Conservation (phyloP, 2,113 vertebrate genomes). For the Pampusana beccarii region DNA sequence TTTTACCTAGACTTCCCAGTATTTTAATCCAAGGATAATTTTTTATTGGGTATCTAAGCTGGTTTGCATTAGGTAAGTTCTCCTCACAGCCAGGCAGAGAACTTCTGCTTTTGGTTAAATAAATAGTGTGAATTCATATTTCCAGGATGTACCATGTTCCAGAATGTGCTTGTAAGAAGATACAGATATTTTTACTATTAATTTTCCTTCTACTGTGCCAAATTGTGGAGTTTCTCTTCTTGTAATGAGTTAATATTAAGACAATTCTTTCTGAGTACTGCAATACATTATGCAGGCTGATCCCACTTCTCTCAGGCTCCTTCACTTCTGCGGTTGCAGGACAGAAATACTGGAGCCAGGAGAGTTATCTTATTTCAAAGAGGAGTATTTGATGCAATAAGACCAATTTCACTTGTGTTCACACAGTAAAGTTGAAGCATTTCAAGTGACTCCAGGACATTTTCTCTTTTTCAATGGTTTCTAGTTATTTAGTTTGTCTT, state of each 20-base stretch:
- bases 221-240: background rate
- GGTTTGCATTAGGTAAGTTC: background rate
- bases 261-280: background rate
- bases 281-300: background rate
- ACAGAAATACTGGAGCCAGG: background rate
- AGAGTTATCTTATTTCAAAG: background rate
- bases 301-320: background rate
- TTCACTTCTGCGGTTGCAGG: background rate
- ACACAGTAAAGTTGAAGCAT: background rate
- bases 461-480: background rate
- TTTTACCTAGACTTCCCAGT: slow-evolving; percentile 23
- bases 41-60: slow-evolving; percentile 20
- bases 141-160: slow-evolving; percentile 4
- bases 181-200: background rate
- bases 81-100: background rate
- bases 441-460: background rate
- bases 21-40: slow-evolving; percentile 19
- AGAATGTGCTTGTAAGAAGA: slow-evolving; percentile 39
- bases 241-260: slow-evolving; percentile 5
- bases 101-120: background rate
- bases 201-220: slow-evolving; percentile 24
- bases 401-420: background rate
- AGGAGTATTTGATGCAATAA: background rate
- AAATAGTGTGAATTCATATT: slow-evolving; percentile 49
- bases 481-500: background rate